Evolutionary conservation across 92 coral and sea anemone species (phyloP), one percentile per base, ranked within the genome.

Genomic region (Bergia puertoricense): DNA sequence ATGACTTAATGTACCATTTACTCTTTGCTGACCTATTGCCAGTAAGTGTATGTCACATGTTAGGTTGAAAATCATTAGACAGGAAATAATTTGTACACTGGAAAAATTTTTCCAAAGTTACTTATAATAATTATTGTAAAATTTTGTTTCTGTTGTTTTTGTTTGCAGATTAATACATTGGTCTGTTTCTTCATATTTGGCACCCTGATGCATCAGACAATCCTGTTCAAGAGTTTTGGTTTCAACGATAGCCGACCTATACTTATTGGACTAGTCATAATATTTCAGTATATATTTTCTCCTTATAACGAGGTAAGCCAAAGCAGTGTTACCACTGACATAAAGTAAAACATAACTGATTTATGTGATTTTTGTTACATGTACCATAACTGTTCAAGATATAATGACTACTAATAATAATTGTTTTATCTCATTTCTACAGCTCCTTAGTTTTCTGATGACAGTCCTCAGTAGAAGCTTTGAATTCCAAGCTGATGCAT

Each of bases 401-500:
- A 30, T 30, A 30, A 30, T 30, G 39, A 69, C 30, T 1, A n/a
- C 74, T 69, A 3, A 16, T 59, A 16, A n/a, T 46, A 9, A 2
- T 78, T 75, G 20, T 65, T 39, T 18, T 50, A 16, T 30, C 85
- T 66, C 74, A 44, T 82, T 50, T 82, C 82, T 83, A 54, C 83
- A 97, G 99, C 88, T 97, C 36, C 91, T 95, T 20, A 98, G 98
- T 36, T 97, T 97, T 90, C 91, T 97, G 81, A 95, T 97, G 99
- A 97, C 99, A 37, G 95, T 95, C 38, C 96, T 97, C 39, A 97
- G 98, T 83, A 89, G 99, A 74, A 93, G 90, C 76, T 97, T 95
- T 85, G 99, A 97, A 85, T 97, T 97, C 89, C 98, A 97, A 90
- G 99, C 99, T 15, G 99, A 97, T 82, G 93, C 88, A 10, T 97